Conservation (phyloP, 2,888 invertebrate species). For the Lasioglossum vierecki region DNA sequence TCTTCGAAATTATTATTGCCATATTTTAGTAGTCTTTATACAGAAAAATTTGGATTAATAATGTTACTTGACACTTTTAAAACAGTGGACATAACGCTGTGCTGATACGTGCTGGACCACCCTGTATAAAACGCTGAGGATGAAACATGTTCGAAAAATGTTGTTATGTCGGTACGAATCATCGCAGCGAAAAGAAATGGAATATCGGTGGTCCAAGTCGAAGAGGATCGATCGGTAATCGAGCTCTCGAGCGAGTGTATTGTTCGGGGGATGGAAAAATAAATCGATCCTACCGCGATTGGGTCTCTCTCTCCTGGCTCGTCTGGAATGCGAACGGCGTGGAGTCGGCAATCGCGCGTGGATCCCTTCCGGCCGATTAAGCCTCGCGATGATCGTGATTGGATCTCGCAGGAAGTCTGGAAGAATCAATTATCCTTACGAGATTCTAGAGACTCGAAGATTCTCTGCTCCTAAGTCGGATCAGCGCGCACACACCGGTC, state of each 20-base stretch:
- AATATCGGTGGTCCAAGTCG: neutral
- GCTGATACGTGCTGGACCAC: too few relatives aligned
- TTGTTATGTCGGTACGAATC: neutral
- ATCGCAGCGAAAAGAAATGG: neutral
- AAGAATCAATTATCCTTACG: slow-evolving; percentile 69
- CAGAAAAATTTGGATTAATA: too few relatives aligned
- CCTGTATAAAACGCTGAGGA: neutral
- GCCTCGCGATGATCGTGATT: slow-evolving; percentile 65
- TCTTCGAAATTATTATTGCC: too few relatives aligned
- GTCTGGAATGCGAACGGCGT: slow-evolving; percentile 34
- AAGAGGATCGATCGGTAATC: slow-evolving; percentile 13
- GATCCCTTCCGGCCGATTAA: slow-evolving; percentile 66
- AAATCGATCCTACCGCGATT: slow-evolving; percentile 40
- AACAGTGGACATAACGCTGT: too few relatives aligned
- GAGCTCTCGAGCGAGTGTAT: neutral
- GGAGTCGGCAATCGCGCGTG: slow-evolving; percentile 50
- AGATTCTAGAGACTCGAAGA: slow-evolving; percentile 41
- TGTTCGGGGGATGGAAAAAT: slow-evolving; percentile 28
- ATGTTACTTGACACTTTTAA: too few relatives aligned
- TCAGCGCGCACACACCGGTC: neutral
- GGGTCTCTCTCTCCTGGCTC: slow-evolving; percentile 11
- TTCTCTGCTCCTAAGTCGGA: neutral
- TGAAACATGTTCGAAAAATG: neutral
- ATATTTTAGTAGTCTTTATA: too few relatives aligned
- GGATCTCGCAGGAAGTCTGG: slow-evolving; percentile 60